phyloP scores from a whole-genome alignment of 92 coral and sea anemone species.

The Epizoanthus ramosus region DNA sequence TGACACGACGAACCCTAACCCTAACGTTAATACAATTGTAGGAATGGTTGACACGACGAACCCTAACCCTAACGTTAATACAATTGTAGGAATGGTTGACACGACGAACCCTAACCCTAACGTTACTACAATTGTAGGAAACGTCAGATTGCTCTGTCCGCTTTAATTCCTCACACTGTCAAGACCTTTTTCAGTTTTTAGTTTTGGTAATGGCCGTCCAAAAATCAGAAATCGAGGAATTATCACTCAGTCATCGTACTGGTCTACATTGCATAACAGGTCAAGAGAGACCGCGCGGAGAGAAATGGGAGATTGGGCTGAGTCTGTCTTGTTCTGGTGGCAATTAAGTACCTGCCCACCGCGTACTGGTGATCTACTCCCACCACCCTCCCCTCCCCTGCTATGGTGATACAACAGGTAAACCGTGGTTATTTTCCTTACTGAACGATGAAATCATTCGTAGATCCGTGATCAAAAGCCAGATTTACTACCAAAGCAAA shows the following conservation, averaged over 20 bases:
- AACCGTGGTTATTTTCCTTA: not conserved
- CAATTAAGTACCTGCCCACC: not conserved
- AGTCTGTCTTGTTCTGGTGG: not conserved
- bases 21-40: too few relatives aligned
- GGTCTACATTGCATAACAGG: not conserved
- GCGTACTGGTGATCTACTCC: not conserved
- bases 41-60: too few relatives aligned
- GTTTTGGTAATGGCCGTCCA: too few relatives aligned
- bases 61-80: too few relatives aligned
- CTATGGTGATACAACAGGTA: not conserved
- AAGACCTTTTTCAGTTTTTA: too few relatives aligned
- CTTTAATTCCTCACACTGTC: too few relatives aligned
- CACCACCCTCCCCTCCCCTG: slow-evolving; percentile 1
- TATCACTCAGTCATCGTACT: not conserved
- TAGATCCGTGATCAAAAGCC: not conserved
- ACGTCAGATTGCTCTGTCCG: too few relatives aligned
- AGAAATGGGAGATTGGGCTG: not conserved
- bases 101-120: too few relatives aligned
- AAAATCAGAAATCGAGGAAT: too few relatives aligned
- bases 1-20: too few relatives aligned
- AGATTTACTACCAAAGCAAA: not conserved
- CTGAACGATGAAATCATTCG: slow-evolving; percentile 8
- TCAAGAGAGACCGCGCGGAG: not conserved
- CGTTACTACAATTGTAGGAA: too few relatives aligned
- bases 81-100: too few relatives aligned